Evolutionary conservation across 2,888 invertebrate species (phyloP).

Genomic region (Tridacna gigas): DNA sequence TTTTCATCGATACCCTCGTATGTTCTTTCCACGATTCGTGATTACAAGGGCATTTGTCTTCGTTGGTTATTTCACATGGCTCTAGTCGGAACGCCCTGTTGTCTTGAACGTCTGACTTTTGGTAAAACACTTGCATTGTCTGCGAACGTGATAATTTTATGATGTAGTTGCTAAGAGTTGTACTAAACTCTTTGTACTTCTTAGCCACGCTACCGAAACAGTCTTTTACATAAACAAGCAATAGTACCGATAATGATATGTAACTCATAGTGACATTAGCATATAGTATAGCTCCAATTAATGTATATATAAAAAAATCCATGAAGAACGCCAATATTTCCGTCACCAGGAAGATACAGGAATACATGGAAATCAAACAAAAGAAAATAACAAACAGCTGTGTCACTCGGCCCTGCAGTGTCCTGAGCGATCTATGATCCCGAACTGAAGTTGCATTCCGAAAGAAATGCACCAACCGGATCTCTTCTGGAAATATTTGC

Average conservation of each 20-base stretch:
- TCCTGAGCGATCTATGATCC: slow-evolving; percentile 18
- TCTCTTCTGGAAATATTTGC: too few relatives aligned
- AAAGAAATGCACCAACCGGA: too few relatives aligned
- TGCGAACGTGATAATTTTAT: slow-evolving; percentile 56
- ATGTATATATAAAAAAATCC: slow-evolving; percentile 79
- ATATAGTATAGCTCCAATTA: slow-evolving; percentile 82
- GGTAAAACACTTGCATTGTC: slow-evolving; percentile 34
- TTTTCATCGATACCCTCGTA: slow-evolving; percentile 26
- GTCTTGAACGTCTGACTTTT: slow-evolving; percentile 58
- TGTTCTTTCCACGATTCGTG: slow-evolving; percentile 47
- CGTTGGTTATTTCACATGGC: slow-evolving; percentile 30
- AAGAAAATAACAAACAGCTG: slow-evolving; percentile 68
- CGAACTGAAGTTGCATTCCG: too few relatives aligned
- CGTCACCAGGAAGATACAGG: slow-evolving; percentile 75
- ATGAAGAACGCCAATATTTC: slow-evolving; percentile 79
- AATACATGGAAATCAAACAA: slow-evolving; percentile 72
- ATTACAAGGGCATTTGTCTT: slow-evolving; percentile 18
- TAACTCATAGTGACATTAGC: slow-evolving; percentile 76
- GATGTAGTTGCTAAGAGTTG: slow-evolving; percentile 70
- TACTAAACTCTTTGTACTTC: slow-evolving; percentile 79
- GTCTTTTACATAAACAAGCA: slow-evolving; percentile 76
- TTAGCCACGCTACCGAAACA: slow-evolving; percentile 77
- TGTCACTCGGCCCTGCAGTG: slow-evolving; percentile 25
- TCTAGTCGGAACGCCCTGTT: slow-evolving; percentile 77
- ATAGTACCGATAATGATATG: slow-evolving; percentile 75